Percentiles rank a stretch among this genome's conserved stretches.
Conservation (phyloP, 1,140 invertebrate genomes). For the Triops cancriformis region DNA sequence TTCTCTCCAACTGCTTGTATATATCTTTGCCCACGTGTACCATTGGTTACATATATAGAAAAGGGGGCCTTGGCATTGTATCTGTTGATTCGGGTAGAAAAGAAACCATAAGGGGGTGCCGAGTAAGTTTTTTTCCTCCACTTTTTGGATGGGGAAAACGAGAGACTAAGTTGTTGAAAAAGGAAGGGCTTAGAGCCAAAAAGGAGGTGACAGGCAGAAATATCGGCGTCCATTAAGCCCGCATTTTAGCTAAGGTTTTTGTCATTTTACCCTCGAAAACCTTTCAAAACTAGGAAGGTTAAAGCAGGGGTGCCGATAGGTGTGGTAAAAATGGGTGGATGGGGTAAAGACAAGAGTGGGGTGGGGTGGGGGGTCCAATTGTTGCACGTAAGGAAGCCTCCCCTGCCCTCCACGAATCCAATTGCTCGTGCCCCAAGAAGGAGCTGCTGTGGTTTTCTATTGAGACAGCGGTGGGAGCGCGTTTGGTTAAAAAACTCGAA, state of each 20-base stretch:
- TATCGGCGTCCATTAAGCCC: background rate
- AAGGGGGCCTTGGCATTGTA: background rate
- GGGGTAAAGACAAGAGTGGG: background rate
- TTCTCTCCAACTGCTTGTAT: slow-evolving; percentile 1
- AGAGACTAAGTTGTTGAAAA: slow-evolving; percentile 14
- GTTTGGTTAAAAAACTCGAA: background rate
- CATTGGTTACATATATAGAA: slow-evolving; percentile 7
- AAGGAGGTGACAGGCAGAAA: slow-evolving; percentile 5
- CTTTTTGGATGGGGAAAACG: background rate
- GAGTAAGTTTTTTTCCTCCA: background rate
- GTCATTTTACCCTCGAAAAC: background rate
- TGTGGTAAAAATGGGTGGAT: slow-evolving; percentile 6
- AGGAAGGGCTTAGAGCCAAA: slow-evolving; percentile 7
- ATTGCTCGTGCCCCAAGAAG: background rate
- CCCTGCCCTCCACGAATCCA: background rate
- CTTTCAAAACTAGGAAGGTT: background rate
- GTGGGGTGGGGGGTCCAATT: background rate
- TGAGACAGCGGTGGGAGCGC: background rate
- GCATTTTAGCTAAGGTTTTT: slow-evolving; percentile 10
- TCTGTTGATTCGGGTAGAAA: background rate
- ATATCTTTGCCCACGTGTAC: slow-evolving; percentile 10
- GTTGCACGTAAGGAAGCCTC: background rate
- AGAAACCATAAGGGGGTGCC: background rate
- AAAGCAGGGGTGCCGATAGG: background rate
- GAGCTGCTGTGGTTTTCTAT: background rate